Percentiles rank a stretch among this genome's conserved stretches.
phyloP scores from a whole-genome alignment of 2,888 invertebrate genomes.

The Hylaea fasciaria region DNA sequence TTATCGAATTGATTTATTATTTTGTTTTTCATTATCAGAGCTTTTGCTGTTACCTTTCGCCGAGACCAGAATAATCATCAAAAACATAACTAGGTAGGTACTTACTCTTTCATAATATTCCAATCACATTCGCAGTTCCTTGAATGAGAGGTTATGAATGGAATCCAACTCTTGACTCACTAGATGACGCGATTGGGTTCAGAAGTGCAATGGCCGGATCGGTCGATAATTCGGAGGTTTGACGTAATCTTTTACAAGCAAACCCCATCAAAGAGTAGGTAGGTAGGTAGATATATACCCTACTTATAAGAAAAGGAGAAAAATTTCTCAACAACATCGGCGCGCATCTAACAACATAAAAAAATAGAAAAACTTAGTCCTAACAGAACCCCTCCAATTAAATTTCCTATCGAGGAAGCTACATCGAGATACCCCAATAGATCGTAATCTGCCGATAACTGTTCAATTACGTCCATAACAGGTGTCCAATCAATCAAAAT shows the following conservation, averaged over 20 bases:
- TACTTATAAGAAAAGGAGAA: neutral
- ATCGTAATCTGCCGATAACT: slow-evolving; percentile 29
- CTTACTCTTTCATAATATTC: too few relatives aligned
- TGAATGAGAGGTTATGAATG: slow-evolving; percentile 11
- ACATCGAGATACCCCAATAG: neutral
- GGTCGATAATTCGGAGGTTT: slow-evolving; percentile 1
- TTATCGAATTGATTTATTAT: too few relatives aligned
- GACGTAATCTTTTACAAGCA: slow-evolving; percentile 7
- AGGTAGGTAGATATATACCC: too few relatives aligned
- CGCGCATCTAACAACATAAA: neutral
- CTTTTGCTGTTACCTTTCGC: too few relatives aligned
- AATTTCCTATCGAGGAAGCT: neutral
- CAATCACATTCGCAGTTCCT: too few relatives aligned
- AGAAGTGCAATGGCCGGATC: slow-evolving; percentile 10
- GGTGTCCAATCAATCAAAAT: slow-evolving; percentile 39
- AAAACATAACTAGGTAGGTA: too few relatives aligned
- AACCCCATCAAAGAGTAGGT: neutral
- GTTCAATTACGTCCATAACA: slow-evolving; percentile 33
- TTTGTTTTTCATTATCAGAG: too few relatives aligned
- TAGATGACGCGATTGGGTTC: slow-evolving; percentile 5
- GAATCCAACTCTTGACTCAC: slow-evolving; percentile 7
- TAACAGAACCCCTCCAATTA: too few relatives aligned
- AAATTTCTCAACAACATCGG: neutral
- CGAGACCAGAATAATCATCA: too few relatives aligned
- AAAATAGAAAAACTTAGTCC: too few relatives aligned